Conservation (phyloP, 2,888 invertebrate genomes). For the Dryococelus australis region DNA sequence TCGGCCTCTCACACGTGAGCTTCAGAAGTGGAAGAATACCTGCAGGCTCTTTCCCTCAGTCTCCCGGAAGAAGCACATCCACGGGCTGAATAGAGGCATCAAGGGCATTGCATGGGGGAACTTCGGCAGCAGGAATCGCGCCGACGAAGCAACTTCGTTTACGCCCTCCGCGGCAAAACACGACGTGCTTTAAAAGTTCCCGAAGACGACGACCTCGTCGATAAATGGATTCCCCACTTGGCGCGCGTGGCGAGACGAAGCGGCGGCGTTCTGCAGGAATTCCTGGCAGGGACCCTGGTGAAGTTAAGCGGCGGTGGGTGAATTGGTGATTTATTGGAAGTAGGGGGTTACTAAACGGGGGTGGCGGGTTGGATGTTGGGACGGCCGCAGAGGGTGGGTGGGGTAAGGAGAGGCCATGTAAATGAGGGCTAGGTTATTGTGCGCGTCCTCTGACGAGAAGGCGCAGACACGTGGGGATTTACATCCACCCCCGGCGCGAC, state of each 20-base stretch:
- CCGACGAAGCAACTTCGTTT: not conserved
- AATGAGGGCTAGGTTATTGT: conserved; percentile 3
- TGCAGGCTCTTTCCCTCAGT: too few relatives aligned
- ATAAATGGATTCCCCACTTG: not conserved
- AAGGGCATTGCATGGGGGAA: not conserved
- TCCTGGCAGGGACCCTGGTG: not conserved
- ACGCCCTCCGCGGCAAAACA: not conserved
- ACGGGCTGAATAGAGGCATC: not conserved
- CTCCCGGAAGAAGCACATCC: too few relatives aligned
- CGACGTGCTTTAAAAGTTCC: not conserved
- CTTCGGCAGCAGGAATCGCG: not conserved
- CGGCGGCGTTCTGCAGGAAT: not conserved
- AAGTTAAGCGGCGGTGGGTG: not conserved
- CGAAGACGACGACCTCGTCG: not conserved
- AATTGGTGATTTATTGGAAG: not conserved
- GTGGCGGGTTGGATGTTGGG: not conserved
- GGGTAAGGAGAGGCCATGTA: not conserved
- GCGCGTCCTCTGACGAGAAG: not conserved
- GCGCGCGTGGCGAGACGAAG: not conserved
- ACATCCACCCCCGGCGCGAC: not conserved
- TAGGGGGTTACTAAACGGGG: not conserved
- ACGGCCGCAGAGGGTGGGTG: not conserved
- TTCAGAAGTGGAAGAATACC: too few relatives aligned
- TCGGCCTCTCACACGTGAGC: too few relatives aligned
- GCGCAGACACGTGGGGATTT: not conserved